phyloP scores from a whole-genome alignment of 2,797 vertebrate species.

The Poliocrania exsul region DNA sequence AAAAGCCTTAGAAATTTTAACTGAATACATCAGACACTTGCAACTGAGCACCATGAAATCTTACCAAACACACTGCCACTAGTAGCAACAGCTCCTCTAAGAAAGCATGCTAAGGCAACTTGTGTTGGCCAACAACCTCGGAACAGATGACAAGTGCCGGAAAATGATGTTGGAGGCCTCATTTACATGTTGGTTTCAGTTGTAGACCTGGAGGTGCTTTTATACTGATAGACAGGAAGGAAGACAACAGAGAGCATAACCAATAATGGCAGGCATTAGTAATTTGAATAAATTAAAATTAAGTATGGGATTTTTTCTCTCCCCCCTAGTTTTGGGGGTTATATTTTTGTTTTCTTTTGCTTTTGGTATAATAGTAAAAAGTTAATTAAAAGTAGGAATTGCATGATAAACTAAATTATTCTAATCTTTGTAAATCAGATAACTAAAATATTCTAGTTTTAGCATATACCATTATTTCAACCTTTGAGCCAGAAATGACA shows the following conservation, averaged over 20 bases:
- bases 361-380: background rate
- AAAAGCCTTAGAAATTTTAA: background rate
- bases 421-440: background rate
- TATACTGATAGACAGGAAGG: slow-evolving; percentile 42
- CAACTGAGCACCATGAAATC: background rate
- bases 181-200: slow-evolving; percentile 57
- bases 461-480: background rate
- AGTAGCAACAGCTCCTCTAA: slow-evolving; percentile 58
- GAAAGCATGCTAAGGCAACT: slow-evolving; percentile 64
- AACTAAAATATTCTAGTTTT: background rate
- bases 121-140: slow-evolving; percentile 77
- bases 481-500: background rate
- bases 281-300: slow-evolving; percentile 71
- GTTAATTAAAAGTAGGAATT: background rate
- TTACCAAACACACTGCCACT: slow-evolving; percentile 4
- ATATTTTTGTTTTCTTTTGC: background rate
- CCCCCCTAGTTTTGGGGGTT: background rate
- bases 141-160: slow-evolving; percentile 77
- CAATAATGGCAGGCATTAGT: slow-evolving; percentile 63
- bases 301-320: background rate
- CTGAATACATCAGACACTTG: background rate
- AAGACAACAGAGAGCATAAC: slow-evolving; percentile 75
- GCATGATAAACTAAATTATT: background rate
- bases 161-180: slow-evolving; percentile 39
- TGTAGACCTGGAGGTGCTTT: slow-evolving; percentile 41